Conservation (phyloP, 2,888 invertebrate species). For the Beris chalybata region DNA sequence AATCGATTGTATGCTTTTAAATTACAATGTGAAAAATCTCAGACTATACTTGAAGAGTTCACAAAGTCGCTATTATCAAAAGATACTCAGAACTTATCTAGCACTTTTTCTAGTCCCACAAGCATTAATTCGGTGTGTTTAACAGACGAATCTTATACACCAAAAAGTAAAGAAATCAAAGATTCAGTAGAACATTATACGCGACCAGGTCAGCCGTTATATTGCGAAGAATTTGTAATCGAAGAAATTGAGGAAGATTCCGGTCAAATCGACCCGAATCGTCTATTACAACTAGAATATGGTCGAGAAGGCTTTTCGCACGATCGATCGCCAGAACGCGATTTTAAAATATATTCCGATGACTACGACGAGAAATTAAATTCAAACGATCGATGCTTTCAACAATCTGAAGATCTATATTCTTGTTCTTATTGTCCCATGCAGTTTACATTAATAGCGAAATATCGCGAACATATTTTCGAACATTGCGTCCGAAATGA, state of each 20-base stretch:
- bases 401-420: too few species aligned
- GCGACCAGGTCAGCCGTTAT: background rate
- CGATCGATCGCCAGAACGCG: too few species aligned
- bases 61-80: too few species aligned
- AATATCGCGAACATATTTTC: background rate
- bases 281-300: too few species aligned
- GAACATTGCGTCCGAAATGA: background rate
- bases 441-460: background rate
- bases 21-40: background rate
- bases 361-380: too few species aligned
- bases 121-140: too few species aligned
- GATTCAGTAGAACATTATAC: background rate
- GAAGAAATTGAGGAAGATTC: background rate
- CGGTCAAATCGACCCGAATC: background rate
- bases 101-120: too few species aligned
- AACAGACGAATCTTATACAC: background rate
- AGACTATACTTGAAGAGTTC: background rate
- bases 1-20: slow-evolving; percentile 4
- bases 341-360: too few species aligned
- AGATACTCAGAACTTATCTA: too few species aligned
- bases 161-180: too few species aligned
- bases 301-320: too few species aligned
- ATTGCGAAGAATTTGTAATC: background rate
- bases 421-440: background rate
- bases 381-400: too few species aligned